Evolutionary conservation across 2,888 invertebrate species (phyloP).

Genomic region (Protodeltote pygarga): DNA sequence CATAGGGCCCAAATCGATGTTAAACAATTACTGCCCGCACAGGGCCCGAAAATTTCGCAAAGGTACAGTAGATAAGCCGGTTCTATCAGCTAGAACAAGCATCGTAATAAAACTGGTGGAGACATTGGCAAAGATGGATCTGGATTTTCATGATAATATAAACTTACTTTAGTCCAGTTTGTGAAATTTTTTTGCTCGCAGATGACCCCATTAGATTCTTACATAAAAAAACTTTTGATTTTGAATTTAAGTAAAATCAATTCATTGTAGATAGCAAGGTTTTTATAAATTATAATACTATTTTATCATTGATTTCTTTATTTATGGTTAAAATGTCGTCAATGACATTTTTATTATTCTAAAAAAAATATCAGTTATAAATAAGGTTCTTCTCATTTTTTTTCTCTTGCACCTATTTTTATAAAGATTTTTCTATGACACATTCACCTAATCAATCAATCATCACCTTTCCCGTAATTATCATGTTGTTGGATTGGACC

Average conservation of each 20-base stretch:
- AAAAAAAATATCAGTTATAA: neutral
- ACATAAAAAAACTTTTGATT: constrained; percentile 14
- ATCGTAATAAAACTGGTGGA: neutral
- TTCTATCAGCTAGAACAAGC: neutral
- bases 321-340: constrained; percentile 8
- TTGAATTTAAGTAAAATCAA: constrained; percentile 2
- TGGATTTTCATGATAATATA: neutral
- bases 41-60: too few relatives aligned
- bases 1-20: too few relatives aligned
- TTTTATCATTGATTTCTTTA: neutral
- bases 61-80: neutral
- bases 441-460: too few relatives aligned
- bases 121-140: too few relatives aligned
- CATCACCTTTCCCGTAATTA: too few relatives aligned
- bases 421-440: too few relatives aligned
- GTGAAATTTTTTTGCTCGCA: constrained; percentile 23
- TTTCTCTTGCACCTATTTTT: neutral
- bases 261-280: constrained; percentile 6
- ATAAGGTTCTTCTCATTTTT: constrained; percentile 4
- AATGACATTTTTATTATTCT: constrained; percentile 1
- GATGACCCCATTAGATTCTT: constrained; percentile 27
- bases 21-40: too few relatives aligned
- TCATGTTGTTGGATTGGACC: too few relatives aligned
- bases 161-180: constrained; percentile 33
- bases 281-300: neutral